Conservation (phyloP, 2,888 invertebrate genomes). For the Catocala nupta region DNA sequence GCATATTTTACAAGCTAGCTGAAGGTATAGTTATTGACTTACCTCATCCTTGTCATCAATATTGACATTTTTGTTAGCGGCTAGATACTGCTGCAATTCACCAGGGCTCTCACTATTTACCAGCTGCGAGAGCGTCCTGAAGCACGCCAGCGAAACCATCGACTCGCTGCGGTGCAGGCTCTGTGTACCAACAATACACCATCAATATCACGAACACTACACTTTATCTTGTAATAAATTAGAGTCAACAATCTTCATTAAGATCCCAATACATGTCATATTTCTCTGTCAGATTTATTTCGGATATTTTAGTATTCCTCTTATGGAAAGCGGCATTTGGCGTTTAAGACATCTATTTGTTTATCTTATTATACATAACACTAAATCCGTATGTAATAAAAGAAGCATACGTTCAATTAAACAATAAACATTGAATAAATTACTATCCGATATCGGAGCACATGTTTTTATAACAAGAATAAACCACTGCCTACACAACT, state of each 20-base stretch:
- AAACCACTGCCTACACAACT: not conserved
- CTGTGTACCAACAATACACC: conserved; percentile 74
- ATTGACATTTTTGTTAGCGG: conserved; percentile 93
- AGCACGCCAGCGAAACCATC: conserved; percentile 95
- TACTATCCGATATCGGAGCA: not conserved
- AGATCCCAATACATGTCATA: not conserved
- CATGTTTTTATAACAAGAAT: not conserved
- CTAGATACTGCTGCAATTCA: conserved; percentile 93
- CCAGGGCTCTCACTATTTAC: conserved; percentile 93
- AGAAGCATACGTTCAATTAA: not conserved
- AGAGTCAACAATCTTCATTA: not conserved
- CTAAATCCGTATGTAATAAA: not conserved
- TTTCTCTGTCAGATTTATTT: conserved; percentile 11
- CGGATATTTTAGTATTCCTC: conserved; percentile 13
- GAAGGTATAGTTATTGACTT: conserved; percentile 48
- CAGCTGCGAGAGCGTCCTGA: conserved; percentile 92
- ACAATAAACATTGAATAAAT: conserved; percentile 4
- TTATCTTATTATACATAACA: not conserved
- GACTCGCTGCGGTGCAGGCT: conserved; percentile 96
- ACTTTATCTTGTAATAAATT: not conserved
- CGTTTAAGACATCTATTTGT: no score
- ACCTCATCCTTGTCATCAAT: conserved; percentile 97
- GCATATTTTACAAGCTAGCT: no score
- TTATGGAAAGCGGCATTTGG: not conserved
- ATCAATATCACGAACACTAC: conserved; percentile 14